Percentiles rank a stretch among this genome's conserved stretches.
These are phyloP conservation scores for Eulemur albifrons DNA, from an alignment of 2,797 vertebrate species.

Conservation along the genomic window DNA sequence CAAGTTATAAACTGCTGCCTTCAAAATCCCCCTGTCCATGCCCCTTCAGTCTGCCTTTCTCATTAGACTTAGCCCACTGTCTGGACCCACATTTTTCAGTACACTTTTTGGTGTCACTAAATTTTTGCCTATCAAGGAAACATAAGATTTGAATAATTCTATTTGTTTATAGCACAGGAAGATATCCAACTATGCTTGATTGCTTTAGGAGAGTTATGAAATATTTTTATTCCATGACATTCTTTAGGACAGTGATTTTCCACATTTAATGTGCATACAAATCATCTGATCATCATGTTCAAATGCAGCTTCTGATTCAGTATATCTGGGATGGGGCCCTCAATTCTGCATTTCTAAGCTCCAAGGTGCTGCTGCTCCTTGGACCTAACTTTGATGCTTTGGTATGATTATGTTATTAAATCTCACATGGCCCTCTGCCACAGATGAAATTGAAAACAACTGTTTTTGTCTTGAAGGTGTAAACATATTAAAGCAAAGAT, in stretches of 20 bases:
- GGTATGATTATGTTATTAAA: background rate
- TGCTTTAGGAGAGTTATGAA: constrained; percentile 16
- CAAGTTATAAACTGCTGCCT: background rate
- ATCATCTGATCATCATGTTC: background rate
- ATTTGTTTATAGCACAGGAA: background rate
- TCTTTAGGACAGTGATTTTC: background rate
- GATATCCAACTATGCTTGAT: constrained; percentile 20
- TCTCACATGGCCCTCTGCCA: background rate
- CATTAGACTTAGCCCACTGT: background rate
- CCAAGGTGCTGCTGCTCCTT: background rate
- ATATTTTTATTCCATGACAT: constrained; percentile 45
- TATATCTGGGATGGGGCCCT: background rate
- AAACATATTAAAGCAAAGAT: background rate
- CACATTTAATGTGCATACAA: background rate
- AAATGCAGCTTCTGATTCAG: constrained; percentile 13
- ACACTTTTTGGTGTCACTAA: background rate
- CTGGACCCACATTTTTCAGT: background rate
- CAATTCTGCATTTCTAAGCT: background rate
- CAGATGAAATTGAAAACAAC: background rate
- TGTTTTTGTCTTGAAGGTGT: background rate
- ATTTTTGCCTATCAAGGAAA: constrained; percentile 40
- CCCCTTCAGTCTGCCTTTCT: background rate
- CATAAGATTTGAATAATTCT: constrained; percentile 31
- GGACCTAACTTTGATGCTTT: background rate
- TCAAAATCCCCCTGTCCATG: no score